These are phyloP conservation scores for Monochamus alternatus DNA, from an alignment of 2,888 invertebrate species.

Conservation along the genomic window DNA sequence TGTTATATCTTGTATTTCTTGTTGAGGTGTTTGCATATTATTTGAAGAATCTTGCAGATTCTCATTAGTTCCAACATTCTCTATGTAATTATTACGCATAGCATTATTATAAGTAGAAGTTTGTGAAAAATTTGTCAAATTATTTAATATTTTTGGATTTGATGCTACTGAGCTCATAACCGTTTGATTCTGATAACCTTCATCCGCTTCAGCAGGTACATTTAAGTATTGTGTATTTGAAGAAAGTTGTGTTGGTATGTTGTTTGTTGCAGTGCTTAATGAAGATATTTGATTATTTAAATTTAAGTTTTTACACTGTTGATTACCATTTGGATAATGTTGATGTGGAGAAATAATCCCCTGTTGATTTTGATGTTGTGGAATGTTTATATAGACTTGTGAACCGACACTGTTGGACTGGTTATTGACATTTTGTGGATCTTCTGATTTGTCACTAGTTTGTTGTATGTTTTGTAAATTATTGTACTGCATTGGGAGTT, in stretches of 20 bases:
- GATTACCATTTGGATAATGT: conserved; percentile 7
- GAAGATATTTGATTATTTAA: conserved; percentile 17
- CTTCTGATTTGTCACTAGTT: too few species aligned
- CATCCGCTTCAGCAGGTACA: background rate
- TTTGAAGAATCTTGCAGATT: background rate
- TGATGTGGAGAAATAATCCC: conserved; percentile 1
- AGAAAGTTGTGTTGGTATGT: background rate
- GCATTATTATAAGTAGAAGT: background rate
- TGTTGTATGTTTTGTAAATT: background rate
- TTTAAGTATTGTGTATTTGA: background rate
- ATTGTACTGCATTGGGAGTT: background rate
- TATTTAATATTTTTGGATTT: background rate
- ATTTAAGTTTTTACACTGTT: conserved; percentile 20
- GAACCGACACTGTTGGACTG: background rate
- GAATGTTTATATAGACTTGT: background rate
- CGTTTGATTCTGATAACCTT: conserved; percentile 6
- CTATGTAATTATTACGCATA: background rate
- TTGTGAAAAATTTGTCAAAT: background rate
- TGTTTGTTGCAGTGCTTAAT: background rate
- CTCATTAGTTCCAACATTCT: background rate
- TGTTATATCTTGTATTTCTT: background rate
- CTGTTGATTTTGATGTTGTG: background rate
- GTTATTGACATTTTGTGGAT: background rate
- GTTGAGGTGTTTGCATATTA: background rate
- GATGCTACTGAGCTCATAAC: background rate